Percentiles rank a stretch among this genome's conserved stretches.
Conservation (phyloP, 2,797 vertebrate genomes). For the Helostoma temminkii region DNA sequence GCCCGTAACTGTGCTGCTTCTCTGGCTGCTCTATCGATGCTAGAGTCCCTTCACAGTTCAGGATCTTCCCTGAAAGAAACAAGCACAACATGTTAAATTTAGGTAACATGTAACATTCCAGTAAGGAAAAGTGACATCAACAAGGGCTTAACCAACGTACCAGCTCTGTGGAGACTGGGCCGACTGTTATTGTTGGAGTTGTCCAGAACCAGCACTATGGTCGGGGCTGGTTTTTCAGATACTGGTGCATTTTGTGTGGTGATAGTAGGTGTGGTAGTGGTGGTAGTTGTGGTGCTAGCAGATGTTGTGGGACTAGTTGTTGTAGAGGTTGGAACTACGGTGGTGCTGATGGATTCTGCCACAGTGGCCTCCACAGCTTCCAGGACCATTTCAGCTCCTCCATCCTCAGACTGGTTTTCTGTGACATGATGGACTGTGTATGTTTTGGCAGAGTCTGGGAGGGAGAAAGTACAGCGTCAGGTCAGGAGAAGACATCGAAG, state of each 20-base stretch:
- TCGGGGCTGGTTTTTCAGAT: slow-evolving; percentile 66
- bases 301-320: slow-evolving; percentile 36
- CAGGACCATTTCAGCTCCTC: slow-evolving; percentile 66
- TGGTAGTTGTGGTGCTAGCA: slow-evolving; percentile 27
- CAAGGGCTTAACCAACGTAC: slow-evolving; percentile 64
- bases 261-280: slow-evolving; percentile 49
- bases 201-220: slow-evolving; percentile 70
- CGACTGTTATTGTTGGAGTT: slow-evolving; percentile 79
- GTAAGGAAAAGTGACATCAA: slow-evolving; percentile 21
- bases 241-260: slow-evolving; percentile 39
- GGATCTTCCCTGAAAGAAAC: slow-evolving; percentile 80
- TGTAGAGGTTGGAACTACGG: slow-evolving; percentile 22
- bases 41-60: slow-evolving; percentile 93
- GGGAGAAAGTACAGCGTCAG: slow-evolving; percentile 2
- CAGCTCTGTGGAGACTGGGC: slow-evolving; percentile 82
- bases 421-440: slow-evolving; percentile 76
- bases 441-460: slow-evolving; percentile 82
- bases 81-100: slow-evolving; percentile 35
- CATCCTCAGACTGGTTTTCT: slow-evolving; percentile 79
- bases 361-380: slow-evolving; percentile 71
- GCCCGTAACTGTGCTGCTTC: slow-evolving; percentile 95
- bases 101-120: not conserved
- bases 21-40: slow-evolving; percentile 88
- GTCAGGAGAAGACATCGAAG: slow-evolving; percentile 14
- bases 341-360: slow-evolving; percentile 28